Percentiles rank a stretch among this genome's conserved stretches.
Evolutionary conservation across 1,140 invertebrate species (phyloP).

Genomic region (Pomacea maculata): DNA sequence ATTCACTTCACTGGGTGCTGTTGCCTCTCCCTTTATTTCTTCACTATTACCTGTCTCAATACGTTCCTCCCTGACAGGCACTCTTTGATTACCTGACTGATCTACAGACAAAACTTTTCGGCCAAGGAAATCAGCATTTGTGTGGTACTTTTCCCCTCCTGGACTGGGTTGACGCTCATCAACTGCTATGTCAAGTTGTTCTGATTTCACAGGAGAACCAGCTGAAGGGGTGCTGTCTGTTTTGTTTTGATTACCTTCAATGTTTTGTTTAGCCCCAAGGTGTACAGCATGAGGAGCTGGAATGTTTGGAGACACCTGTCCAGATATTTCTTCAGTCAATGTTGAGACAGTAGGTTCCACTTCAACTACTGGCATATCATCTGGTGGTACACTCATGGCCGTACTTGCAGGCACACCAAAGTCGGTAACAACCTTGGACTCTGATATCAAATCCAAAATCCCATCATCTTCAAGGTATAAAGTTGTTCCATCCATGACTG

Average conservation of each 20-base stretch:
- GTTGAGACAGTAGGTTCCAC: neutral
- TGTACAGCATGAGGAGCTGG: slow-evolving; percentile 10
- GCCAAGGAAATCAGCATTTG: slow-evolving; percentile 39
- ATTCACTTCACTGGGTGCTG: neutral
- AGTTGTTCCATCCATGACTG: slow-evolving; percentile 39
- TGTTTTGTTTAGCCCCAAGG: slow-evolving; percentile 18
- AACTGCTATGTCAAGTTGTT: neutral
- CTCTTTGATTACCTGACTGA: slow-evolving; percentile 11
- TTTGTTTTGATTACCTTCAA: slow-evolving; percentile 1
- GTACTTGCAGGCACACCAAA: neutral
- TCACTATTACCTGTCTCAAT: slow-evolving; percentile 4
- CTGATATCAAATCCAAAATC: slow-evolving; percentile 8
- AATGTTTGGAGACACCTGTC: neutral
- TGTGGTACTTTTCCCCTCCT: slow-evolving; percentile 22
- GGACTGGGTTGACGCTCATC: neutral
- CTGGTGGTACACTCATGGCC: slow-evolving; percentile 2
- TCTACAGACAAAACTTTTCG: slow-evolving; percentile 46
- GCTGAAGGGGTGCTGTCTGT: neutral
- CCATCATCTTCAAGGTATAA: slow-evolving; percentile 27
- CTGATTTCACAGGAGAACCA: neutral
- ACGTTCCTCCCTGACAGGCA: neutral
- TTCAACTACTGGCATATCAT: neutral
- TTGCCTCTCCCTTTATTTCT: neutral
- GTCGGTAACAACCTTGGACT: neutral
- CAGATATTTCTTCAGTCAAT: neutral